These are phyloP conservation scores for Echeneis naucrates DNA, from an alignment of 2,797 vertebrate genomes.

Conservation along the genomic window DNA sequence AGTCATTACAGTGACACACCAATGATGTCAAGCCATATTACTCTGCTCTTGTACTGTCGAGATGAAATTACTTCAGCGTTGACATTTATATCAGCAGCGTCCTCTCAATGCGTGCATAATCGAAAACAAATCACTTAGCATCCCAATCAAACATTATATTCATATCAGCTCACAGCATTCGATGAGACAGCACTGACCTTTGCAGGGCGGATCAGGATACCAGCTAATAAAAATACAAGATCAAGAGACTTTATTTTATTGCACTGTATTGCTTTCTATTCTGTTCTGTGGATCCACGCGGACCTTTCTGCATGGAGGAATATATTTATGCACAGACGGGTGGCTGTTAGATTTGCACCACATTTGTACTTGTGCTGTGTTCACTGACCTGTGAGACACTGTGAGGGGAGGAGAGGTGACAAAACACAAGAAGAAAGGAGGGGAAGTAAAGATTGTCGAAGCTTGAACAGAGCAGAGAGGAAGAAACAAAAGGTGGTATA, in stretches of 20 bases:
- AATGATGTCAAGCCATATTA: conserved; percentile 13
- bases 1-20: conserved; percentile 11
- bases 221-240: conserved; percentile 20
- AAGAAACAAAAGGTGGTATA: conserved; percentile 47
- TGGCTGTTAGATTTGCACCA: conserved; percentile 37
- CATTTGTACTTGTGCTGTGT: conserved; percentile 41
- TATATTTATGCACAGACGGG: conserved; percentile 24
- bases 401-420: conserved; percentile 47
- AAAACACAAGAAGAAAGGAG: conserved; percentile 29
- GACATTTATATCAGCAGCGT: conserved; percentile 45
- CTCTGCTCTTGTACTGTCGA: conserved; percentile 12
- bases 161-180: conserved; percentile 32
- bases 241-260: neutral
- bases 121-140: conserved; percentile 16
- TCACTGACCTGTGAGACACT: conserved; percentile 56
- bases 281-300: conserved; percentile 7
- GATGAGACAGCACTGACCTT: conserved; percentile 58
- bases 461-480: conserved; percentile 21
- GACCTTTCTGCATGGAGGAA: conserved; percentile 15
- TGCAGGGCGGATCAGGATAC: conserved; percentile 18
- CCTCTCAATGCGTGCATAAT: conserved; percentile 2
- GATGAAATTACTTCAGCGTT: conserved; percentile 28
- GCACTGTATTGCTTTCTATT: neutral
- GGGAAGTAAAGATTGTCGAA: conserved; percentile 37
- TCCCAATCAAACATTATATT: conserved; percentile 23